Conservation (phyloP, 2,888 invertebrate genomes). For the Drosophila kuntzei region DNA sequence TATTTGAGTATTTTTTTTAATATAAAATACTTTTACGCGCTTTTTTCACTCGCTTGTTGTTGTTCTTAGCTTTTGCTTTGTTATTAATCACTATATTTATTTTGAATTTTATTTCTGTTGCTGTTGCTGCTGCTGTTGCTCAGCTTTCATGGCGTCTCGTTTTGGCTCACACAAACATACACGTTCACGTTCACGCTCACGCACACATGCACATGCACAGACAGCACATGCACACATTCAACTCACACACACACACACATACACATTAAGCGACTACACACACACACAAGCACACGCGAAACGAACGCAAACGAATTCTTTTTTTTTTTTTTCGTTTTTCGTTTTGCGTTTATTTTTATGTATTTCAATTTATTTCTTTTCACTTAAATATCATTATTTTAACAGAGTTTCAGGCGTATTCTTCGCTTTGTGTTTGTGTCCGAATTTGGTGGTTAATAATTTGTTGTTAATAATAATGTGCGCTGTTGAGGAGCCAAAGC, state of each 20-base stretch:
- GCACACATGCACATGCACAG: constrained; percentile 16
- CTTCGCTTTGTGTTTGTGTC: background rate
- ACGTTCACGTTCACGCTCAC: constrained; percentile 19
- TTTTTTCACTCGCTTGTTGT: constrained; percentile 49
- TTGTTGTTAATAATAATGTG: constrained; percentile 13
- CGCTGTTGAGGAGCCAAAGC: constrained; percentile 45
- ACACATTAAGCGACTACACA: constrained; percentile 10
- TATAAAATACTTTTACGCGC: constrained; percentile 44
- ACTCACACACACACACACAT: constrained; percentile 18
- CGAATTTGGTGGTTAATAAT: constrained; percentile 28
- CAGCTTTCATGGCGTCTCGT: constrained; percentile 74
- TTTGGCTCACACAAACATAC: constrained; percentile 63
- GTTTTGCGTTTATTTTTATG: background rate
- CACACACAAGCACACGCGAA: constrained; percentile 47
- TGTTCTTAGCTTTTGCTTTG: constrained; percentile 52
- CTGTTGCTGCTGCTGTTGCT: constrained; percentile 36
- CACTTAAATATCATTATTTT: constrained; percentile 41
- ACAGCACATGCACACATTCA: constrained; percentile 5
- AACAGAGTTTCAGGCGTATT: constrained; percentile 7
- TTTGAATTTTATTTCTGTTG: constrained; percentile 72
- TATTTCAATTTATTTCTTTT: constrained; percentile 14
- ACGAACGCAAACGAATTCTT: constrained; percentile 63
- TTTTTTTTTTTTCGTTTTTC: constrained; percentile 41
- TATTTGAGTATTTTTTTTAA: constrained; percentile 27
- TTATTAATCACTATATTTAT: constrained; percentile 81